Evolutionary conservation across 2,888 invertebrate genomes (phyloP).

Genomic region (Drosophila nr. medialis): DNA sequence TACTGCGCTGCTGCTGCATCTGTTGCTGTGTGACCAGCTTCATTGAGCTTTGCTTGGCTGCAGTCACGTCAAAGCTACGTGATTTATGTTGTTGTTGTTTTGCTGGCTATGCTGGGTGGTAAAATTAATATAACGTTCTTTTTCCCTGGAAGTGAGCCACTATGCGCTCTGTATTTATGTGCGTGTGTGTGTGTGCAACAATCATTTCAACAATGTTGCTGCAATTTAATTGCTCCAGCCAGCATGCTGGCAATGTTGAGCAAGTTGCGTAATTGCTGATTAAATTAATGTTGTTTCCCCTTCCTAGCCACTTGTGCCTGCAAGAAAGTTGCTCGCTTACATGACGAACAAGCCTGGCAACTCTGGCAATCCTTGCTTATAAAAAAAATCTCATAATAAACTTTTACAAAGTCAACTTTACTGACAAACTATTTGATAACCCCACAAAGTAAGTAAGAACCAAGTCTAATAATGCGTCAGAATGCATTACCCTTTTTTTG

Average conservation of each 20-base stretch:
- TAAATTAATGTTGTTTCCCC: constrained; percentile 30
- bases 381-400: neutral
- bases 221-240: constrained; percentile 62
- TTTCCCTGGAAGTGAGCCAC: constrained; percentile 61
- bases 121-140: constrained; percentile 74
- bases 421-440: neutral
- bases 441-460: neutral
- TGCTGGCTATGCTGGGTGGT: constrained; percentile 51
- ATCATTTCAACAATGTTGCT: constrained; percentile 62
- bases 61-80: constrained; percentile 72
- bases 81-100: constrained; percentile 53
- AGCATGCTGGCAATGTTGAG: constrained; percentile 17
- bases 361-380: neutral
- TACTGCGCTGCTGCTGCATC: constrained; percentile 9
- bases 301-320: neutral
- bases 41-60: constrained; percentile 74
- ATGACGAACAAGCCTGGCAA: neutral
- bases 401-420: neutral
- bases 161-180: constrained; percentile 25
- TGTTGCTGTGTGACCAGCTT: constrained; percentile 56
- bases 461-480: constrained; percentile 21
- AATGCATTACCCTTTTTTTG: constrained; percentile 30
- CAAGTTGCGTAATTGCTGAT: constrained; percentile 60
- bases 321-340: neutral
- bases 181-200: constrained; percentile 17